Evolutionary conservation across 2,797 vertebrate genomes (phyloP), one percentile per base, ranked within the genome.

Genomic region (Oreochromis mossambicus): DNA sequence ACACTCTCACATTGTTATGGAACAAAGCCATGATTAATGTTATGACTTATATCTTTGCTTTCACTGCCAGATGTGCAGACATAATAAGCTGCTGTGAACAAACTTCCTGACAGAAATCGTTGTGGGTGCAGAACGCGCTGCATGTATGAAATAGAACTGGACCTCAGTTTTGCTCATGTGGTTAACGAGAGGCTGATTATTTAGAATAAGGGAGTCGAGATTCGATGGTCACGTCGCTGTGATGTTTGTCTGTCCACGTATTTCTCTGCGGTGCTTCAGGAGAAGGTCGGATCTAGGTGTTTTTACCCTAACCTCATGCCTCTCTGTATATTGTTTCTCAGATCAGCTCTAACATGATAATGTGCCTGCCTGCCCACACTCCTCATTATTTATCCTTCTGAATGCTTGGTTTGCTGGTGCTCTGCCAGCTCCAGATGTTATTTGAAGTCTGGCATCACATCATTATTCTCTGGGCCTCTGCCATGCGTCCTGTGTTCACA

Each of bases 381-480:
- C 29, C 26, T 77, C 55, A 19, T 75, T 17, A 56, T 78, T 87
- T 8, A 41, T 34, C 55, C 38, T 73, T 63, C 8, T 81, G 29
- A 83, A 66, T 77, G 55, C 56, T 2, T 34, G 17, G 46, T 77
- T 80, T 81, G 79, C 17, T 83, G 77, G 24, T 68, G 41, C 48
- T 80, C 41, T 41, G 80, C 80, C 86, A 85, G 79, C 83, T 89
- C 84, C 85, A 86, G 88, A 89, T 89, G 87, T 83, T 87, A 81
- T 87, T 82, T 83, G 80, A 21, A 46, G 36, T 76, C 77, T 87
- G 82, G 80, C 80, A 7, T 26, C 8, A 29, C 76, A 83, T 78
- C 73, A 52, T 92, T 70, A 75, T 63, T 83, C 76, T 77, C 81
- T 77, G 83, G 52, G 81, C 68, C 54, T 77, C 68, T 46, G 80